phyloP scores from a whole-genome alignment of 2,888 invertebrate species.

The Drosophila suboccidentalis region DNA sequence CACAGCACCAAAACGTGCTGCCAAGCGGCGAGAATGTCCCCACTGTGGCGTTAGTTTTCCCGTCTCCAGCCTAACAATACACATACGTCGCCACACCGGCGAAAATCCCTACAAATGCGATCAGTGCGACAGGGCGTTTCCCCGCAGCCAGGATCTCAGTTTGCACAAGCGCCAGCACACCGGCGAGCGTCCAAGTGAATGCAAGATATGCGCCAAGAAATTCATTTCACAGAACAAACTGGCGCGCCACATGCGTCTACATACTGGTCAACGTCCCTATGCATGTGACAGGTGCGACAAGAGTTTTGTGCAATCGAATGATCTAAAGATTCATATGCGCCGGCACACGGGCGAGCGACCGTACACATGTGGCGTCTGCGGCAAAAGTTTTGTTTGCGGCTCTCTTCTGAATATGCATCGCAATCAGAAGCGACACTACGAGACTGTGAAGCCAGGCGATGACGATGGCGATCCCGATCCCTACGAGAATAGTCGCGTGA shows the following conservation, averaged over 20 bases:
- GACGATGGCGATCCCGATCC: conserved; percentile 69
- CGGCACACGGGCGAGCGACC: conserved; percentile 90
- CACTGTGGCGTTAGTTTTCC: conserved; percentile 88
- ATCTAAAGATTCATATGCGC: conserved; percentile 89
- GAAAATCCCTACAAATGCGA: conserved; percentile 89
- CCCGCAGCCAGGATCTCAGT: conserved; percentile 88
- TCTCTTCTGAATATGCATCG: conserved; percentile 89
- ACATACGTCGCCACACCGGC: conserved; percentile 89
- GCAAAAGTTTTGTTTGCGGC: conserved; percentile 90
- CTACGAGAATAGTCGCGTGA: conserved; percentile 81
- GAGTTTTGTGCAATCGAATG: conserved; percentile 90
- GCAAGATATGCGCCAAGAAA: conserved; percentile 84
- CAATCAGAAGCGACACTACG: conserved; percentile 87
- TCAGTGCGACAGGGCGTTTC: conserved; percentile 88
- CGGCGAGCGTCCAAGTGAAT: conserved; percentile 87
- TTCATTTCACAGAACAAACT: conserved; percentile 88
- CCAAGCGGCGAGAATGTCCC: conserved; percentile 86
- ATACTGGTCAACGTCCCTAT: conserved; percentile 87
- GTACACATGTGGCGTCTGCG: conserved; percentile 89
- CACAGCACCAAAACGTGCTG: conserved; percentile 48
- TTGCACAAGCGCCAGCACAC: conserved; percentile 88
- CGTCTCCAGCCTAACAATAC: conserved; percentile 88
- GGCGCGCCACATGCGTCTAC: conserved; percentile 88
- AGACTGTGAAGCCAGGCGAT: neutral
- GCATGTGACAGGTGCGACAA: conserved; percentile 86